Percentiles rank a stretch among this genome's conserved stretches.
Conservation (phyloP, 2,113 vertebrate genomes). For the Megatriorchis doriae region DNA sequence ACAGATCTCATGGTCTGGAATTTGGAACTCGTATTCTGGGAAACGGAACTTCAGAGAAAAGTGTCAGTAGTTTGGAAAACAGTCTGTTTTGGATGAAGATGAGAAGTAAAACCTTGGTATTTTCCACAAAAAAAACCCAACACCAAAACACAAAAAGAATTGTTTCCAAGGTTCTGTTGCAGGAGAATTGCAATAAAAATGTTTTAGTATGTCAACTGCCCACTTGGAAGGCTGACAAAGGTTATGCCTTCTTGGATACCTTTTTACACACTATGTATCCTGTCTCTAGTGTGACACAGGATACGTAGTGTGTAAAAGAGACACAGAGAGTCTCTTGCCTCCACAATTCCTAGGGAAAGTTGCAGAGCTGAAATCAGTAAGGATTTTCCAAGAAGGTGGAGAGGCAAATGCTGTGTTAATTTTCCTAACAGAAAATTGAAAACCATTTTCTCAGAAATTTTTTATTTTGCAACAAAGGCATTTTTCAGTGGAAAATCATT, state of each 20-base stretch:
- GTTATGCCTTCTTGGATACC: neutral
- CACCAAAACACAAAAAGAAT: neutral
- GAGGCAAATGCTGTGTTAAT: neutral
- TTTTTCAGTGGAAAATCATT: neutral
- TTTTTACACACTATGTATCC: neutral
- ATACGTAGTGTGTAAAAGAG: no score
- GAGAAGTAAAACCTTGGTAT: neutral
- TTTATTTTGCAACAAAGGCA: neutral
- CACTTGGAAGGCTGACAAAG: neutral
- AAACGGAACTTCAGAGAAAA: neutral
- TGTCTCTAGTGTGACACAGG: neutral
- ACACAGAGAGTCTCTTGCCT: neutral
- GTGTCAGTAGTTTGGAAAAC: neutral
- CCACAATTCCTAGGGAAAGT: neutral
- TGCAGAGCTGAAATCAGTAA: neutral
- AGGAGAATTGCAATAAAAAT: neutral
- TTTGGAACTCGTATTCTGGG: constrained; percentile 7
- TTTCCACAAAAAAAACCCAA: neutral
- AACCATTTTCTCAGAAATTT: neutral
- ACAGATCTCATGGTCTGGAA: neutral
- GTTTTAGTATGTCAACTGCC: neutral
- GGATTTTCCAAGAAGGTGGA: neutral
- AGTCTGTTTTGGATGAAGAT: neutral
- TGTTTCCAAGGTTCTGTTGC: neutral
- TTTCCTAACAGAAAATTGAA: neutral